Percentiles rank a stretch among this genome's conserved stretches.
Conservation (phyloP, 2,113 vertebrate genomes). For the Theropithecus gelada region DNA sequence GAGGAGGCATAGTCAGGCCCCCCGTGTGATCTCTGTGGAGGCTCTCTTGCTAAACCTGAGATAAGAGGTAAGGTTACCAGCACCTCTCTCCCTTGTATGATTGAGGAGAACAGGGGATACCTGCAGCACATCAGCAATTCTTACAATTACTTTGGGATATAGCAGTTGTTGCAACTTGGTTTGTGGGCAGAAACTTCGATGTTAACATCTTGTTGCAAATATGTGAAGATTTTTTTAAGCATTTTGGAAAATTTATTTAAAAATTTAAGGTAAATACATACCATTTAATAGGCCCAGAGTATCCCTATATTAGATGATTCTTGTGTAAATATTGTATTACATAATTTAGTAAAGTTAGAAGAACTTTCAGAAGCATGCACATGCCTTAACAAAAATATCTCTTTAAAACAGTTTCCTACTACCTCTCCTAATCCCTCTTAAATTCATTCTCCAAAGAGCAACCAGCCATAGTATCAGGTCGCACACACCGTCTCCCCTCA, state of each 20-base stretch:
- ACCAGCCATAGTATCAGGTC: background rate
- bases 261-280: background rate
- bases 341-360: background rate
- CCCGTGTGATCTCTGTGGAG: background rate
- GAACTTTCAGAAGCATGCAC: background rate
- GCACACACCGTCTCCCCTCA: background rate
- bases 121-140: background rate
- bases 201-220: background rate
- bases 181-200: background rate
- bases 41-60: background rate
- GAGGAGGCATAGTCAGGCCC: background rate
- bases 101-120: background rate
- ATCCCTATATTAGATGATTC: background rate
- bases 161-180: background rate
- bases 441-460: background rate
- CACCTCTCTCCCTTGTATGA: background rate
- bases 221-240: background rate
- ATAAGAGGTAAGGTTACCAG: background rate
- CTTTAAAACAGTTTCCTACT: background rate
- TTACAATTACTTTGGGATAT: background rate
- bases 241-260: background rate
- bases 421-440: background rate
- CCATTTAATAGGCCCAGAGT: background rate
- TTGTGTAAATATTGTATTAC: background rate
- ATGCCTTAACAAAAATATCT: background rate